These are phyloP conservation scores for Lithosia quadra DNA, from an alignment of 2,888 invertebrate genomes.

Conservation along the genomic window DNA sequence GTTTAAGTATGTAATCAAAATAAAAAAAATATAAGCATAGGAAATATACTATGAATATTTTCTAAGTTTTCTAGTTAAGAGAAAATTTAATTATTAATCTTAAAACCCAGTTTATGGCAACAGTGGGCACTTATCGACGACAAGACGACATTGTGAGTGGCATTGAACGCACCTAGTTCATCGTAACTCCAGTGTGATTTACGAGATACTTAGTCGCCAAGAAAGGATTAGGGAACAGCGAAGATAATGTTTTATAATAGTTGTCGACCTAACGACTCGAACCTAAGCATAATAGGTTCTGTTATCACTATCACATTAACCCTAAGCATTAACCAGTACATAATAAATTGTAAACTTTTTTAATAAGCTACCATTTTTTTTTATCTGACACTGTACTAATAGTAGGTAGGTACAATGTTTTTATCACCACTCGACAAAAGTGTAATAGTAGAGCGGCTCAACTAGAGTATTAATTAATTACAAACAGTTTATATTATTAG, in stretches of 20 bases:
- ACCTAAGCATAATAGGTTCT: not conserved
- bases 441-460: constrained; percentile 7
- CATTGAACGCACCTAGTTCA: constrained; percentile 3
- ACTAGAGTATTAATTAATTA: constrained; percentile 1
- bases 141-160: not conserved
- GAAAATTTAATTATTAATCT: too few relatives aligned
- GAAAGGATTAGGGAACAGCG: not conserved
- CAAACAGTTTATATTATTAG: not conserved
- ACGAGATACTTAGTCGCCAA: not conserved
- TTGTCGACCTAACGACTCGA: not conserved
- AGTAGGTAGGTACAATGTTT: constrained; percentile 8
- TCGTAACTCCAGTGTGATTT: not conserved
- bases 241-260: not conserved
- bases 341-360: not conserved
- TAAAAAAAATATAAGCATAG: too few relatives aligned
- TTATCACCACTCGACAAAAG: constrained; percentile 16
- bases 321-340: not conserved
- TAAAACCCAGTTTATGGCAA: not conserved
- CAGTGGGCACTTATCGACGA: not conserved
- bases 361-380: not conserved
- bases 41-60: too few relatives aligned
- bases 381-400: not conserved
- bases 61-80: too few relatives aligned
- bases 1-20: too few relatives aligned
- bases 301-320: too few relatives aligned